Evolutionary conservation across 2,797 vertebrate genomes (phyloP).

Genomic region (Myripristis jacobus): DNA sequence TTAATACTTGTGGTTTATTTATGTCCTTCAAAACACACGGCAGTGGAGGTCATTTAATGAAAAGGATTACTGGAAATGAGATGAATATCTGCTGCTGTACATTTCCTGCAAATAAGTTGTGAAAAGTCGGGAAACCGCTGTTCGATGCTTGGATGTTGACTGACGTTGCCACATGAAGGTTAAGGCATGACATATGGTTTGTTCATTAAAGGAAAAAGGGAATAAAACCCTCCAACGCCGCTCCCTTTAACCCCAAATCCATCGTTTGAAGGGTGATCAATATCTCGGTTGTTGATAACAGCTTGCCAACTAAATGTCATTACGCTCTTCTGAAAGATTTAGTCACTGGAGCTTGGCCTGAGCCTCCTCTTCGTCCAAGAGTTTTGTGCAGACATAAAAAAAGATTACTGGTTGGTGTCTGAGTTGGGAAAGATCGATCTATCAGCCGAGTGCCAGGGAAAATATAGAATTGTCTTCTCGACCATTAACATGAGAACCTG

Average conservation of each 20-base stretch:
- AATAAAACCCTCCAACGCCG: too few species aligned
- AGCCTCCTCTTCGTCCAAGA: constrained; percentile 12
- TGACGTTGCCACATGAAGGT: too few species aligned
- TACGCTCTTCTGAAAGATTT: constrained; percentile 22
- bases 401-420: constrained; percentile 20
- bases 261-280: not conserved
- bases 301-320: constrained; percentile 28
- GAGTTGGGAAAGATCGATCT: constrained; percentile 33
- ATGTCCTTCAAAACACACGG: too few species aligned
- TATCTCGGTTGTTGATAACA: not conserved
- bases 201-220: too few species aligned
- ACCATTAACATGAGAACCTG: constrained; percentile 50
- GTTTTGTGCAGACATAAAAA: constrained; percentile 9
- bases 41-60: too few species aligned
- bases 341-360: constrained; percentile 23
- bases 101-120: too few species aligned
- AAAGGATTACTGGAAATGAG: too few species aligned
- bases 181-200: too few species aligned
- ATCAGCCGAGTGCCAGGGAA: constrained; percentile 7
- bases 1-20: too few species aligned
- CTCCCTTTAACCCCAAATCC: not conserved
- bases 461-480: constrained; percentile 9
- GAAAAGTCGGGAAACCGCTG: too few species aligned
- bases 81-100: too few species aligned
- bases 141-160: too few species aligned